These are phyloP conservation scores for Eupithecia subfuscata DNA, from an alignment of 2,888 invertebrate species.

Conservation along the genomic window DNA sequence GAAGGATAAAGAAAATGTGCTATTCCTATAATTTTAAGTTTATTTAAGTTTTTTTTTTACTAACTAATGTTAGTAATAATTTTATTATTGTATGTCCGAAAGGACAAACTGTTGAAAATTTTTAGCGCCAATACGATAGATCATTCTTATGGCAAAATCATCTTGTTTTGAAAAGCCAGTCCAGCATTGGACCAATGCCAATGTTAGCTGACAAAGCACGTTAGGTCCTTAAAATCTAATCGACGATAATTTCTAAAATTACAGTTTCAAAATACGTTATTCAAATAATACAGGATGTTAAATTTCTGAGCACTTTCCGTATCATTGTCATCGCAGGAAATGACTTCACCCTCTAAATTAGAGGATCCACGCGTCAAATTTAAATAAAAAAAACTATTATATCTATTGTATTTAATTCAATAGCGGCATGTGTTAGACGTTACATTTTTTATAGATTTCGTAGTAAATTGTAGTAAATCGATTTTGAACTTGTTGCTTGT, in stretches of 20 bases:
- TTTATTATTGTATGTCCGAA: too few relatives aligned
- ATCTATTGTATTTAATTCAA: conserved; percentile 46
- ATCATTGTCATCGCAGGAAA: conserved; percentile 79
- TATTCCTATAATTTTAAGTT: too few relatives aligned
- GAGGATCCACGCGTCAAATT: conserved; percentile 66
- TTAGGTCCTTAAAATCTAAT: background rate
- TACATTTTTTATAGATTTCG: conserved; percentile 31
- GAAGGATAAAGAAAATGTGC: too few relatives aligned
- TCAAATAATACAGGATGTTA: conserved; percentile 53
- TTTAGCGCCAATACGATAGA: too few relatives aligned
- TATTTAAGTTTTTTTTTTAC: too few relatives aligned
- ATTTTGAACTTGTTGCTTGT: conserved; percentile 17
- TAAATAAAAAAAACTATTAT: conserved; percentile 52
- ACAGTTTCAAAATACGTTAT: conserved; percentile 30
- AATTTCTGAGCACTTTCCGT: conserved; percentile 55
- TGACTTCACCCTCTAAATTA: conserved; percentile 72
- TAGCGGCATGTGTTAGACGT: conserved; percentile 54
- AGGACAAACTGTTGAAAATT: too few relatives aligned
- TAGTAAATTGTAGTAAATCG: conserved; percentile 22
- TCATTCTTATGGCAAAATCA: too few relatives aligned
- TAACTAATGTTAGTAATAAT: too few relatives aligned
- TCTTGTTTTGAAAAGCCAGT: too few relatives aligned
- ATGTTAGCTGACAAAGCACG: background rate
- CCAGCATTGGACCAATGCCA: too few relatives aligned
- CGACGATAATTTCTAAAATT: conserved; percentile 4